phyloP scores from a whole-genome alignment of 1,140 invertebrate genomes.

The Plectrocnemia conspersa region DNA sequence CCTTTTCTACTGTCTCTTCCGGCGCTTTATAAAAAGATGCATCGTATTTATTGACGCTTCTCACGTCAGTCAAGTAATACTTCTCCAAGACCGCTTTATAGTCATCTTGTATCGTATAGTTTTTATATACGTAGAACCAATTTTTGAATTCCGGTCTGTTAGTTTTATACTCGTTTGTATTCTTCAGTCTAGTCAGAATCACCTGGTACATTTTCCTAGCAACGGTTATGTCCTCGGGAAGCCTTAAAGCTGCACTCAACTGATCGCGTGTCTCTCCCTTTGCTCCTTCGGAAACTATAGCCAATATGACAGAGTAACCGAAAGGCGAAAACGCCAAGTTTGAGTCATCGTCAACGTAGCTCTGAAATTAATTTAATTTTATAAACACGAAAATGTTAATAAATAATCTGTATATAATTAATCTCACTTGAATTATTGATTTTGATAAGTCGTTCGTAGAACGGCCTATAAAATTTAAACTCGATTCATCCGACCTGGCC shows the following conservation, averaged over 20 bases:
- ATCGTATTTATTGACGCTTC: slow-evolving; percentile 51
- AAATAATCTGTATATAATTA: slow-evolving; percentile 1
- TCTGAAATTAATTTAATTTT: slow-evolving; percentile 41
- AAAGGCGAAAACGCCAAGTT: slow-evolving; percentile 61
- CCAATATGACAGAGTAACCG: slow-evolving; percentile 57
- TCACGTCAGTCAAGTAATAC: slow-evolving; percentile 57
- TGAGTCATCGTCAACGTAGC: slow-evolving; percentile 52
- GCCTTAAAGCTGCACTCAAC: slow-evolving; percentile 51
- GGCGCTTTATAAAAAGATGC: slow-evolving; percentile 34
- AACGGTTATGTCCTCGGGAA: slow-evolving; percentile 49
- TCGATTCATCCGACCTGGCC: slow-evolving; percentile 39
- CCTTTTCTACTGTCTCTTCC: slow-evolving; percentile 39
- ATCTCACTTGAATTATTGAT: slow-evolving; percentile 46
- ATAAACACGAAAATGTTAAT: not conserved
- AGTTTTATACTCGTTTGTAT: slow-evolving; percentile 51
- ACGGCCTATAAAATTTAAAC: slow-evolving; percentile 45
- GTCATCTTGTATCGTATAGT: slow-evolving; percentile 55
- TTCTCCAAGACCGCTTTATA: slow-evolving; percentile 55
- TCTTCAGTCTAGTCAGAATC: slow-evolving; percentile 51
- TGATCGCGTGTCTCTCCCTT: slow-evolving; percentile 55
- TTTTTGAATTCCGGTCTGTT: slow-evolving; percentile 58
- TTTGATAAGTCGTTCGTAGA: slow-evolving; percentile 48
- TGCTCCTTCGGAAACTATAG: slow-evolving; percentile 57
- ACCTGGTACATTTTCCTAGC: slow-evolving; percentile 48
- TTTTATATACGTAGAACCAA: slow-evolving; percentile 62